These are phyloP conservation scores for Microtus oregoni DNA, from an alignment of 2,113 vertebrate species.

Conservation along the genomic window DNA sequence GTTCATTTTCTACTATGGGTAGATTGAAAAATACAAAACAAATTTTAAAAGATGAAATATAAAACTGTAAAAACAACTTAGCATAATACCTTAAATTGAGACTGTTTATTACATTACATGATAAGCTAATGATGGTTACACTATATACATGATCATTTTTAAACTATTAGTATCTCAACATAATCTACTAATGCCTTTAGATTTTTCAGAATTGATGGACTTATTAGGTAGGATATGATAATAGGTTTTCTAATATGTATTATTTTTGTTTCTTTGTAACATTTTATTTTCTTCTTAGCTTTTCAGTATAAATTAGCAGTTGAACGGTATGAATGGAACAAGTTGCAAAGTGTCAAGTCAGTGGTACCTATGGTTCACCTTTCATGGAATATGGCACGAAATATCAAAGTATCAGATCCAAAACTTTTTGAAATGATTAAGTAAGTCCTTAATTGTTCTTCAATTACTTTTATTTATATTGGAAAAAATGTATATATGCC, in stretches of 20 bases:
- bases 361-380: constrained; percentile 99
- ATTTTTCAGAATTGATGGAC: background rate
- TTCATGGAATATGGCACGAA: constrained; percentile 99
- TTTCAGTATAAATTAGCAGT: constrained; percentile 98
- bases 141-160: no score
- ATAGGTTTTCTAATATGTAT: constrained; percentile 85
- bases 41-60: background rate
- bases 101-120: background rate
- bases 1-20: background rate
- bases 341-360: constrained; percentile 96
- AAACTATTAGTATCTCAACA: background rate
- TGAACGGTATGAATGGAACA: constrained; percentile 99
- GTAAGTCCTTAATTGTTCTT: constrained; percentile 87
- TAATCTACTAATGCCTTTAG: background rate
- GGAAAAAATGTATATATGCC: no score
- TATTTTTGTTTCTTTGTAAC: background rate
- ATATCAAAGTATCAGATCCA: constrained; percentile 99
- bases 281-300: constrained; percentile 84
- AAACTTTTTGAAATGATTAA: constrained; percentile 99
- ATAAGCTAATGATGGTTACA: no score
- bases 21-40: background rate
- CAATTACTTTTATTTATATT: background rate
- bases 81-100: background rate
- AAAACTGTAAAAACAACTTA: background rate
- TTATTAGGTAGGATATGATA: constrained; percentile 93